phyloP scores from a whole-genome alignment of 2,797 vertebrate genomes.

The Parambassis ranga region DNA sequence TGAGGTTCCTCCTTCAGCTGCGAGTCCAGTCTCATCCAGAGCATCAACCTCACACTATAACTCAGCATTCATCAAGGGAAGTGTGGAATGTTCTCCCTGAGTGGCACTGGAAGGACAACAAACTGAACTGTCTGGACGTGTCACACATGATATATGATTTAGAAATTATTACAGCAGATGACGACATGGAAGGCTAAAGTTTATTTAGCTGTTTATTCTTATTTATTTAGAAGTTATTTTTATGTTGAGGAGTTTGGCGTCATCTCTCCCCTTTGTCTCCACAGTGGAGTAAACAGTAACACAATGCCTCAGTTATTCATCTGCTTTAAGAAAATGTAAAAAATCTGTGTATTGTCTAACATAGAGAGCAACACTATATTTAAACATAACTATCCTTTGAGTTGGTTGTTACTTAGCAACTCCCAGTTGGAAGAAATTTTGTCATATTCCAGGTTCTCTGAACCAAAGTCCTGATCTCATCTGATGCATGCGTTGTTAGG shows the following conservation, averaged over 20 bases:
- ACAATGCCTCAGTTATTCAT: background rate
- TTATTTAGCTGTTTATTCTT: too few species aligned
- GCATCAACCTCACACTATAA: background rate
- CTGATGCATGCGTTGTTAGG: too few species aligned
- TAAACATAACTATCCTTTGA: conserved; percentile 21
- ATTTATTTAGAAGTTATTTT: too few species aligned
- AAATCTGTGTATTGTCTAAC: too few species aligned
- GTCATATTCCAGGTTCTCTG: background rate
- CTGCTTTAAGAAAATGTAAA: background rate
- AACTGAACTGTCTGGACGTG: too few species aligned
- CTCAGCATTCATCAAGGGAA: background rate
- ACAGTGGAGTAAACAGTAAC: background rate
- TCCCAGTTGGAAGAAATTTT: background rate
- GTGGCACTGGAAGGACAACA: too few species aligned
- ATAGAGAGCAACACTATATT: background rate
- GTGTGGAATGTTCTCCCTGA: background rate
- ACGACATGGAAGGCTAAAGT: too few species aligned
- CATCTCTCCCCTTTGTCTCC: too few species aligned
- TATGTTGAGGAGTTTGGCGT: too few species aligned
- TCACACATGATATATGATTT: too few species aligned
- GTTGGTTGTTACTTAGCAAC: conserved; percentile 56
- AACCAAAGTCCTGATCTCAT: background rate
- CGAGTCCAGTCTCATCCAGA: background rate
- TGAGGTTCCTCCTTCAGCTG: too few species aligned
- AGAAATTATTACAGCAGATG: too few species aligned